Evolutionary conservation across 1,140 invertebrate genomes (phyloP).

Genomic region (Neodiprion lecontei): DNA sequence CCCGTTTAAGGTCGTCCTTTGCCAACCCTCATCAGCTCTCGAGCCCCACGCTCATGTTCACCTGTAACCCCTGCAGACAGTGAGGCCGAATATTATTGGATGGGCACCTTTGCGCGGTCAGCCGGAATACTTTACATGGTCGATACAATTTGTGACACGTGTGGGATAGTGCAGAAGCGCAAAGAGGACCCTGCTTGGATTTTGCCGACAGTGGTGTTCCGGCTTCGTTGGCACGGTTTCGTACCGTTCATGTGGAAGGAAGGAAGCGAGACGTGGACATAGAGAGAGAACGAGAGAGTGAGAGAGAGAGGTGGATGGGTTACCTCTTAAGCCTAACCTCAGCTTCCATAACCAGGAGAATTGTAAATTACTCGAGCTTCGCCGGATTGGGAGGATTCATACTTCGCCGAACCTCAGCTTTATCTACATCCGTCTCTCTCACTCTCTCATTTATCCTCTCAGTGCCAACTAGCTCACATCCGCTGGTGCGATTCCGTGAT

Average conservation of each 20-base stretch:
- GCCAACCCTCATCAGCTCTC: not conserved
- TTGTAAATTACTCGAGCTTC: not conserved
- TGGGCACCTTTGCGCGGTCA: not conserved
- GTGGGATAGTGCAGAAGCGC: too few species aligned
- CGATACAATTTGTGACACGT: too few species aligned
- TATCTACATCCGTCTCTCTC: not conserved
- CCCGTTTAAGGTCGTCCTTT: too few species aligned
- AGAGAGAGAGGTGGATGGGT: too few species aligned
- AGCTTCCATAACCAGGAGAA: not conserved
- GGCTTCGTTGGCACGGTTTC: not conserved
- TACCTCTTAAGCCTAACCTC: conserved; percentile 2
- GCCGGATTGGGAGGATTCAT: not conserved
- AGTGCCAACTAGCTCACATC: conserved; percentile 4
- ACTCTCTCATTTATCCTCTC: not conserved
- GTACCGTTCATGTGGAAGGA: not conserved
- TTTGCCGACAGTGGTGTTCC: not conserved
- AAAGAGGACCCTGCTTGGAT: too few species aligned
- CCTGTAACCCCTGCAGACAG: not conserved
- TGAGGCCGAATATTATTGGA: not conserved
- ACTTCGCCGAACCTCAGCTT: too few species aligned
- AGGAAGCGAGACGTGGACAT: too few species aligned
- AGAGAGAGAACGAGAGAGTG: too few species aligned
- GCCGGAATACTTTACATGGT: not conserved
- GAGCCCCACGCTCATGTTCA: not conserved
- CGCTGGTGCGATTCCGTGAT: not conserved